phyloP scores from a whole-genome alignment of 2,797 vertebrate genomes.

The Enteromius paludinosus region DNA sequence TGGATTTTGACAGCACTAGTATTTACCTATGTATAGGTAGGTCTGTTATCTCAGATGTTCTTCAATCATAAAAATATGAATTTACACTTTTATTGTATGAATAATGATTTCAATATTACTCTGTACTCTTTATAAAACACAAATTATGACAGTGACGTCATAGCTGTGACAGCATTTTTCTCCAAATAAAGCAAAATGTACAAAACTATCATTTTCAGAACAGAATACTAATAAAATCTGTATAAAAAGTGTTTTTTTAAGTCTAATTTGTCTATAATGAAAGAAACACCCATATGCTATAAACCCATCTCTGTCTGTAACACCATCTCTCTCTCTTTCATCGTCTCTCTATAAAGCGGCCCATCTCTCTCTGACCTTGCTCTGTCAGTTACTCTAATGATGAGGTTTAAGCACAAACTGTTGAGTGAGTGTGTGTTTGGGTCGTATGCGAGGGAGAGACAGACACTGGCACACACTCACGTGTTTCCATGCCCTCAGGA shows the following conservation, averaged over 20 bases:
- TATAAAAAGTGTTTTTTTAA: too few species aligned
- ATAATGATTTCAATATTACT: neutral
- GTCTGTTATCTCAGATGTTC: neutral
- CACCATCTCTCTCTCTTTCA: slow-evolving; percentile 4
- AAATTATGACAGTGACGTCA: neutral
- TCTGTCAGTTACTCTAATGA: slow-evolving; percentile 53
- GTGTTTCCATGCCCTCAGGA: slow-evolving; percentile 29
- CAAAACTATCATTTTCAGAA: neutral
- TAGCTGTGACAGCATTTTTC: neutral
- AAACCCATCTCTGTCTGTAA: neutral
- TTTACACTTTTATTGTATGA: neutral
- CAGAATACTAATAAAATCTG: neutral
- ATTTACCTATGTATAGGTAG: neutral
- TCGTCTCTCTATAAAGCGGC: slow-evolving; percentile 28
- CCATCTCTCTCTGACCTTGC: slow-evolving; percentile 47
- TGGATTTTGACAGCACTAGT: too few species aligned
- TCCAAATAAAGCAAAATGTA: neutral
- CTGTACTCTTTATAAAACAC: neutral
- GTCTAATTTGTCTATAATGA: neutral
- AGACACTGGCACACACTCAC: slow-evolving; percentile 23
- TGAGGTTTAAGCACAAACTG: slow-evolving; percentile 38
- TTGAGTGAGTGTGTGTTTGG: slow-evolving; percentile 41
- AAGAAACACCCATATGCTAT: neutral
- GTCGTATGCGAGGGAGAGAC: slow-evolving; percentile 14
- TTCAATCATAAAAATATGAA: neutral